phyloP scores from a whole-genome alignment of 2,797 vertebrate species.

The Thaleichthys pacificus region DNA sequence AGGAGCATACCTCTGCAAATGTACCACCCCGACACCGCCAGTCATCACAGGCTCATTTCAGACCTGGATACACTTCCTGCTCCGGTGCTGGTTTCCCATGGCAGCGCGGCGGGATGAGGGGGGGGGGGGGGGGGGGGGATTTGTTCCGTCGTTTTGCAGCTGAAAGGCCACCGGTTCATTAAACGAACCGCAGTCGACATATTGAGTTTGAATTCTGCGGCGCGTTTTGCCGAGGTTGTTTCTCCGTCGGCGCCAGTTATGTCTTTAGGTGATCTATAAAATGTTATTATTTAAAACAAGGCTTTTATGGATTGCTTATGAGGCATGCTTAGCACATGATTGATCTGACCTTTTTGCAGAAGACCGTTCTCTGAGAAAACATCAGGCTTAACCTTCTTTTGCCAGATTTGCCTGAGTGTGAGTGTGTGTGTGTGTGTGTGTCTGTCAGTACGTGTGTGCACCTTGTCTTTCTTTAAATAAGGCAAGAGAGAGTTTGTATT shows the following conservation, averaged over 20 bases:
- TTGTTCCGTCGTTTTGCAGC: constrained; percentile 39
- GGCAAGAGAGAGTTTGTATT: neutral
- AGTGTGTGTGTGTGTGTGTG: constrained; percentile 28
- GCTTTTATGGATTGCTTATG: constrained; percentile 77
- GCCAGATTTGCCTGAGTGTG: constrained; percentile 60
- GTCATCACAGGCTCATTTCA: constrained; percentile 48
- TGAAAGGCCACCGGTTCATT: constrained; percentile 77
- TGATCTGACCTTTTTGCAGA: constrained; percentile 79
- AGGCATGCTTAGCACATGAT: constrained; percentile 77
- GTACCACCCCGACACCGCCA: constrained; percentile 27
- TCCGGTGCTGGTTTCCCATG: neutral
- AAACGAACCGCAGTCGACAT: constrained; percentile 68
- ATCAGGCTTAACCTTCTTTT: constrained; percentile 77
- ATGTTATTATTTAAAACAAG: constrained; percentile 83
- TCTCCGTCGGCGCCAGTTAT: constrained; percentile 60
- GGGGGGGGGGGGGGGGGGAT: neutral
- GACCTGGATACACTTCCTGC: constrained; percentile 57
- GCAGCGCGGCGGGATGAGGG: no score
- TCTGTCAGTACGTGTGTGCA: constrained; percentile 25
- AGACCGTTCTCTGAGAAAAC: constrained; percentile 73
- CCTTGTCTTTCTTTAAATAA: neutral
- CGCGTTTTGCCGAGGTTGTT: constrained; percentile 34
- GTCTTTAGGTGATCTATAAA: constrained; percentile 81
- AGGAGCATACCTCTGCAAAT: no score
- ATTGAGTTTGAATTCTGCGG: constrained; percentile 68